Percentiles rank a stretch among this genome's conserved stretches.
phyloP scores from a whole-genome alignment of 2,113 vertebrate genomes.

The Lampris megalopsis region DNA sequence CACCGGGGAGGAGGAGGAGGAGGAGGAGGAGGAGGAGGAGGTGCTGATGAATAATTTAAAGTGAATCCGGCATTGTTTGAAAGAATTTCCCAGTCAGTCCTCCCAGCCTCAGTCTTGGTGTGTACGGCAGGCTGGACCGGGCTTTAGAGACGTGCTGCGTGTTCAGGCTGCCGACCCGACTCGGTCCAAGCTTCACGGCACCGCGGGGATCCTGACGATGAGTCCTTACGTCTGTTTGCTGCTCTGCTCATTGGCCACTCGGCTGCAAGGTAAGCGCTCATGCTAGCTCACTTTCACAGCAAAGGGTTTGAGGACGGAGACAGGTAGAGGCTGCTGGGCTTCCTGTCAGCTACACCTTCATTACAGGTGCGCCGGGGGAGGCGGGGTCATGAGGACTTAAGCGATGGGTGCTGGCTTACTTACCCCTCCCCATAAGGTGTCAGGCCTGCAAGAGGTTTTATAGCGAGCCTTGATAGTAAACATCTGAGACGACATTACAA shows the following conservation, averaged over 20 bases:
- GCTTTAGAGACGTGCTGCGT: conserved; percentile 33
- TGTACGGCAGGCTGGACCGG: conserved; percentile 34
- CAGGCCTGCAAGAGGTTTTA: conserved; percentile 51
- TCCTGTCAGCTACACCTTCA: conserved; percentile 12
- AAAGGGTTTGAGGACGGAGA: neutral
- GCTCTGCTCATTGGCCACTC: conserved; percentile 61
- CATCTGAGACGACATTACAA: conserved; percentile 32
- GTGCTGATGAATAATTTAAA: conserved; percentile 75
- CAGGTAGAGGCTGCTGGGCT: conserved; percentile 29
- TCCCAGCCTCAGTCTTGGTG: conserved; percentile 9
- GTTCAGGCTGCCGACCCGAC: conserved; percentile 44
- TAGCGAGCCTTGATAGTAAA: conserved; percentile 27
- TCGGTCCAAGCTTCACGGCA: conserved; percentile 36
- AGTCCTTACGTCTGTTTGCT: conserved; percentile 41
- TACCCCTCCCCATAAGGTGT: conserved; percentile 45
- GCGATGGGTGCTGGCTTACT: conserved; percentile 40
- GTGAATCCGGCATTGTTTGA: conserved; percentile 48
- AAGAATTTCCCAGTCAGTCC: conserved; percentile 39
- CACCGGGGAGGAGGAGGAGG: conserved; percentile 49
- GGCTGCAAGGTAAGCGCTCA: conserved; percentile 75
- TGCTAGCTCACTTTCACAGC: conserved; percentile 13
- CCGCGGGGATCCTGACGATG: conserved; percentile 56
- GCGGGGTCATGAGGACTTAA: conserved; percentile 49
- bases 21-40: conserved; percentile 34
- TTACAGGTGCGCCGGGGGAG: conserved; percentile 27